Evolutionary conservation across 2,888 invertebrate genomes (phyloP), one percentile per base, ranked within the genome.

Genomic region (Patella pellucida): DNA sequence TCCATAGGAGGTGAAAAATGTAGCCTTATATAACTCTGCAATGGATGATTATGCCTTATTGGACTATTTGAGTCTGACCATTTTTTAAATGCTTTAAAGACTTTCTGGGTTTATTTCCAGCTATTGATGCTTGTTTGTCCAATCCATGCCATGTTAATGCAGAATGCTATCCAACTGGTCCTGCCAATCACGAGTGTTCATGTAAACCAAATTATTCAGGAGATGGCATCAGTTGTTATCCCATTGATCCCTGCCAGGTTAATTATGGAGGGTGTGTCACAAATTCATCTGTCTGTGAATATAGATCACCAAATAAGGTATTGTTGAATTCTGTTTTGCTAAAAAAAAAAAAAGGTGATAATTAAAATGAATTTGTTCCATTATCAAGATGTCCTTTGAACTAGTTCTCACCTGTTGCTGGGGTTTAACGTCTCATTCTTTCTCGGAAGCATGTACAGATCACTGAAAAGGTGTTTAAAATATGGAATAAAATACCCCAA

Each of bases 241-340:
- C 86, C 27, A 82, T 85, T 67, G 84, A 89, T 76, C 88, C 85
- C 2, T 89, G 89, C 75, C 85, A 86, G 76, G 75, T 71, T 1
- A 77, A 86, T 72, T 80, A 84, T 73, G 88, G 88, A 12, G 87
- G 85, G 0, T 89, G 89, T 83, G 83, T 82, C 9, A 52, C 54
- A 2, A 75, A 81, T 62, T 80, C 83, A 19, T 83, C 87, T 11
- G 51, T 56, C 23, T 89, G 89, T 84, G 75, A 78, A 7, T 82
- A 84, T 69, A 76, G 74, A 9, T 84, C 83, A 7, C 86, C 88
- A n/a, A 87, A 86, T 27, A 71, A 81, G 84, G 89, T 88, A 81
- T 41, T 77, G n/a, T 41, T 2, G 1, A 9, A 41, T 41, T 41
- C 9, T 0, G 41, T 41, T 7, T 41, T 41, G 7, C 31, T 41